phyloP scores from a whole-genome alignment of 2,888 invertebrate genomes.

The Parascotia fuliginaria region DNA sequence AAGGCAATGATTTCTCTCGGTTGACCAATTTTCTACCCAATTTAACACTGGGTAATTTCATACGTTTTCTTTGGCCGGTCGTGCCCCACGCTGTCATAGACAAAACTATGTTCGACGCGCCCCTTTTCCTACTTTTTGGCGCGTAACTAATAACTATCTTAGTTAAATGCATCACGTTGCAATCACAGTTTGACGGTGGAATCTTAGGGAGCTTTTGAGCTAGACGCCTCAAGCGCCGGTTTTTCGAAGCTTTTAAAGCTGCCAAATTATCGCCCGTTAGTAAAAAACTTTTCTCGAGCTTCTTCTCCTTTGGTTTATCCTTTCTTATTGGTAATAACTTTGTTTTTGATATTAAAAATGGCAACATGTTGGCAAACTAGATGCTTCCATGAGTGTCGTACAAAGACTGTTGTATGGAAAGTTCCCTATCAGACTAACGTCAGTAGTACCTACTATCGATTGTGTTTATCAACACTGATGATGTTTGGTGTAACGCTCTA shows the following conservation, averaged over 20 bases:
- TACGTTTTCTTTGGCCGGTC: slow-evolving; percentile 65
- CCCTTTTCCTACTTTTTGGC: slow-evolving; percentile 67
- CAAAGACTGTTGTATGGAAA: slow-evolving; percentile 31
- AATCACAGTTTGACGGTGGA: slow-evolving; percentile 60
- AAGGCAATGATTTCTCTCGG: slow-evolving; percentile 54
- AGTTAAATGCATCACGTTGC: slow-evolving; percentile 69
- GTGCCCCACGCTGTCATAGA: slow-evolving; percentile 69
- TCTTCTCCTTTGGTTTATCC: slow-evolving; percentile 50
- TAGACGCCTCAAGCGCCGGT: slow-evolving; percentile 53
- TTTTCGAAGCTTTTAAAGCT: slow-evolving; percentile 52
- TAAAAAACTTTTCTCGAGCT: slow-evolving; percentile 56
- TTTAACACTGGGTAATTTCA: slow-evolving; percentile 66
- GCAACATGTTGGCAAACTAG: slow-evolving; percentile 67
- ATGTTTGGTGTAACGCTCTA: slow-evolving; percentile 36
- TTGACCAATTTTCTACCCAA: slow-evolving; percentile 54
- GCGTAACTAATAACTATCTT: slow-evolving; percentile 69
- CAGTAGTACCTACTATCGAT: slow-evolving; percentile 39
- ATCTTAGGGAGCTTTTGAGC: slow-evolving; percentile 52
- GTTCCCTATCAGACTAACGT: slow-evolving; percentile 26
- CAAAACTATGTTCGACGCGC: slow-evolving; percentile 65
- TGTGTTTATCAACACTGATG: slow-evolving; percentile 30
- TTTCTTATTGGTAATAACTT: slow-evolving; percentile 65
- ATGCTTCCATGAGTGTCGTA: background rate
- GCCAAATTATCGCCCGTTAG: slow-evolving; percentile 60
- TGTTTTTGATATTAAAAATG: slow-evolving; percentile 74